Percentiles rank a stretch among this genome's conserved stretches.
Evolutionary conservation across 2,113 vertebrate genomes (phyloP).

Genomic region (Rana temporaria): DNA sequence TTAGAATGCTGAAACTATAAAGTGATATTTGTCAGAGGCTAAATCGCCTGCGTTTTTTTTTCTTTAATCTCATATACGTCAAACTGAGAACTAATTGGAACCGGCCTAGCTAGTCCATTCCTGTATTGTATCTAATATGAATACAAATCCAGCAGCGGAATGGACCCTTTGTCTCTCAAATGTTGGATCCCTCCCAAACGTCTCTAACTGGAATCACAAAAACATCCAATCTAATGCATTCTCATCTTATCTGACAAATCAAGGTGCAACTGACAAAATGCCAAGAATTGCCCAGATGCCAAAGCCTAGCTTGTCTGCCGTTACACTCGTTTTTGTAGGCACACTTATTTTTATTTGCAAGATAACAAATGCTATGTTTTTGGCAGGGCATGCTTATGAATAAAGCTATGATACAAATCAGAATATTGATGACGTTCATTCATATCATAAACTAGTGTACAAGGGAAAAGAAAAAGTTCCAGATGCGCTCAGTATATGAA

Average conservation of each 20-base stretch:
- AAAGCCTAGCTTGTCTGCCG: neutral
- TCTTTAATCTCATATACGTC: constrained; percentile 20
- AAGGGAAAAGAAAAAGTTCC: too few relatives aligned
- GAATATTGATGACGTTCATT: neutral
- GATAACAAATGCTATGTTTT: neutral
- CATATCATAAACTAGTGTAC: too few relatives aligned
- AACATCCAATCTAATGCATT: constrained; percentile 43
- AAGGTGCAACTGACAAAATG: neutral
- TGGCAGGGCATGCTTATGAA: neutral
- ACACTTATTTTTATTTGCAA: neutral
- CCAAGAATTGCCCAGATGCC: constrained; percentile 19
- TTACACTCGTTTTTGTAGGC: neutral
- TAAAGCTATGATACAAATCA: neutral
- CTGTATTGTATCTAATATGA: neutral
- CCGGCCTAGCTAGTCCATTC: constrained; percentile 10
- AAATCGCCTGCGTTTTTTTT: constrained; percentile 2
- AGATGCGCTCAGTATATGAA: too few relatives aligned
- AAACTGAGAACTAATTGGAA: constrained; percentile 39
- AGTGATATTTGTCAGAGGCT: constrained; percentile 24
- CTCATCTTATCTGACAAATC: constrained; percentile 37
- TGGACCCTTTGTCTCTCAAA: constrained; percentile 18
- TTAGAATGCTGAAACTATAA: constrained; percentile 39
- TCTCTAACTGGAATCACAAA: constrained; percentile 3
- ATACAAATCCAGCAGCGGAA: constrained; percentile 26
- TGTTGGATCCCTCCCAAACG: constrained; percentile 17